A percentile compares a stretch with the other conserved stretches of the same genome.
These are phyloP conservation scores for Toxotes jaculatrix DNA, from an alignment of 2,113 vertebrate species.

Conservation along the genomic window DNA sequence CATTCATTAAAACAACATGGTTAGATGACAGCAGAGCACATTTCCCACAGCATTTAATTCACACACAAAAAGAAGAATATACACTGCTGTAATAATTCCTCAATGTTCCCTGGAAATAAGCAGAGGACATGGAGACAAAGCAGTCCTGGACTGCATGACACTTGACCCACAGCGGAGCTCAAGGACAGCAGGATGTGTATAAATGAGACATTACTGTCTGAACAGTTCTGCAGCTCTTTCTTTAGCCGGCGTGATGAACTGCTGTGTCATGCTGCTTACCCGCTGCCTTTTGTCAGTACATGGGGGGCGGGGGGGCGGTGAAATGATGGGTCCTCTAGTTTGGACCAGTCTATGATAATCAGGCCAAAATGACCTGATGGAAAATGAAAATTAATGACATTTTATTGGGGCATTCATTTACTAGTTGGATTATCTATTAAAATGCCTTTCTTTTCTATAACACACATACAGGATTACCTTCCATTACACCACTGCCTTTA, in stretches of 20 bases:
- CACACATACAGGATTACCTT: not conserved
- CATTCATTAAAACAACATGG: conserved; percentile 2
- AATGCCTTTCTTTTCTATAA: not conserved
- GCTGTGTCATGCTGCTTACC: conserved; percentile 59
- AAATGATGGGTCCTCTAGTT: not conserved
- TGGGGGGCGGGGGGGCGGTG: not conserved
- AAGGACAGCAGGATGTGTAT: conserved; percentile 42
- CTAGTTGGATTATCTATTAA: not conserved
- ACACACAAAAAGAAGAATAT: conserved; percentile 19
- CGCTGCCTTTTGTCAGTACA: conserved; percentile 8
- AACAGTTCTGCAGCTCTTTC: conserved; percentile 28
- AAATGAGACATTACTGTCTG: conserved; percentile 39
- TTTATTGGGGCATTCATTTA: conserved; percentile 19
- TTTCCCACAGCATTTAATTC: conserved; percentile 1
- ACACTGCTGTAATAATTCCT: conserved; percentile 5
- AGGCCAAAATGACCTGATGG: not conserved
- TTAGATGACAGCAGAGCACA: not conserved
- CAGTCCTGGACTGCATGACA: not conserved
- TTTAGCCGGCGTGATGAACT: conserved; percentile 47
- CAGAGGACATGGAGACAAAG: not conserved
- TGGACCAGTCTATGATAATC: conserved; percentile 18
- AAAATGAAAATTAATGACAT: conserved; percentile 18
- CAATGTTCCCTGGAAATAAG: conserved; percentile 1
- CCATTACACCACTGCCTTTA: no score
- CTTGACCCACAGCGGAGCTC: conserved; percentile 48